These are phyloP conservation scores for Anolis sagrei DNA, from an alignment of 2,113 vertebrate species.

Conservation along the genomic window DNA sequence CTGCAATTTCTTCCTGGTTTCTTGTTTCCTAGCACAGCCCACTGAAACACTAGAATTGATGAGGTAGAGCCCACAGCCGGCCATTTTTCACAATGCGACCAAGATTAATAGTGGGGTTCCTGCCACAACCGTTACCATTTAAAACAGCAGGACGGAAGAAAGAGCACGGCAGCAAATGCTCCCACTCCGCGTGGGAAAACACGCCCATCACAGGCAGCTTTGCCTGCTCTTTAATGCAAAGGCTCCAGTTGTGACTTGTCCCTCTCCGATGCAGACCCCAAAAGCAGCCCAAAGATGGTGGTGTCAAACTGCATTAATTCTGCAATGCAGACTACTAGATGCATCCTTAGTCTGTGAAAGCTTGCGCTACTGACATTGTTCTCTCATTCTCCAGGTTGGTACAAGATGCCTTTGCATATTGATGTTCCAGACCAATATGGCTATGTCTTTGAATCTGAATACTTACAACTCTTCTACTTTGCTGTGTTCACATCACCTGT, in stretches of 20 bases:
- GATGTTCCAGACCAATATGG: too few species aligned
- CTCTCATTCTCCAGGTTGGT: too few species aligned
- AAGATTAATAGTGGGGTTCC: not conserved
- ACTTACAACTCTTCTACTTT: too few species aligned
- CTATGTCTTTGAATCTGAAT: too few species aligned
- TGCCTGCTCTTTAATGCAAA: too few species aligned
- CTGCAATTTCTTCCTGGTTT: not conserved
- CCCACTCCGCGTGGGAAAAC: not conserved
- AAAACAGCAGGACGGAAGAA: not conserved
- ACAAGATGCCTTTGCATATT: too few species aligned
- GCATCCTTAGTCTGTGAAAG: too few species aligned
- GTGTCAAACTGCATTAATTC: too few species aligned
- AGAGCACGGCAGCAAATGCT: not conserved
- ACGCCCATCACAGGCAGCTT: rapidly evolving
- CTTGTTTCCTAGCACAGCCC: too few species aligned
- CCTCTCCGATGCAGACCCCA: not conserved
- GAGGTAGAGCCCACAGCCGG: not conserved
- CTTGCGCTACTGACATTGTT: too few species aligned
- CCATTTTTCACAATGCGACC: not conserved
- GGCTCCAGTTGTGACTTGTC: not conserved
- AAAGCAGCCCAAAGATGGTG: not conserved
- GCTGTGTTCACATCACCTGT: too few species aligned
- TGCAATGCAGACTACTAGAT: too few species aligned
- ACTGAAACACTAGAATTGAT: not conserved
- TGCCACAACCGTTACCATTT: not conserved